Evolutionary conservation across 2,888 invertebrate species (phyloP).

Genomic region (Zonitis immaculata): DNA sequence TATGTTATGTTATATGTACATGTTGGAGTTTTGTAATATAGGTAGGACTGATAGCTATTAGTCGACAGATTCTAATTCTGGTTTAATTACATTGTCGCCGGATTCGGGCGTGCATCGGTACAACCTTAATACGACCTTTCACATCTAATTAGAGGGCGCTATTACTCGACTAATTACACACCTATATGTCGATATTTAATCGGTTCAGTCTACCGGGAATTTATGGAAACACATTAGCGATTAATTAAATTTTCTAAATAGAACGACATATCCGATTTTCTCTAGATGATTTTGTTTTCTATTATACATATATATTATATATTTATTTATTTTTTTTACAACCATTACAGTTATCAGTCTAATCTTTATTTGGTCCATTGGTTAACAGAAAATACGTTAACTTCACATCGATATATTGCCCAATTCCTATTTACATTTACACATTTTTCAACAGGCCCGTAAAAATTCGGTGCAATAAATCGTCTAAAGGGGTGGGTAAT

Average conservation of each 20-base stretch:
- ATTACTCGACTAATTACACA: slow-evolving; percentile 43
- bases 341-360: neutral
- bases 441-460: slow-evolving; percentile 29
- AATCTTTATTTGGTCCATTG: neutral
- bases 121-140: slow-evolving; percentile 41
- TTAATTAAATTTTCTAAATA: slow-evolving; percentile 39
- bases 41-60: slow-evolving; percentile 11
- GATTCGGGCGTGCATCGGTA: slow-evolving; percentile 31
- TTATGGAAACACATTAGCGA: slow-evolving; percentile 37
- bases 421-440: slow-evolving; percentile 30
- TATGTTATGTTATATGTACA: neutral
- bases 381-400: slow-evolving; percentile 5
- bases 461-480: slow-evolving; percentile 8
- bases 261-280: no score
- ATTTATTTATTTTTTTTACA: no score
- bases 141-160: slow-evolving; percentile 45
- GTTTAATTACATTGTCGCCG: slow-evolving; percentile 47
- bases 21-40: neutral
- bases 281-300: no score
- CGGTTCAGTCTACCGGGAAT: slow-evolving; percentile 26
- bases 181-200: slow-evolving; percentile 41
- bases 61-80: slow-evolving; percentile 42
- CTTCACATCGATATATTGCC: slow-evolving; percentile 17
- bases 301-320: no score
- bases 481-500: neutral